Evolutionary conservation across 2,888 invertebrate genomes (phyloP).

Genomic region (Isoperla grammatica): DNA sequence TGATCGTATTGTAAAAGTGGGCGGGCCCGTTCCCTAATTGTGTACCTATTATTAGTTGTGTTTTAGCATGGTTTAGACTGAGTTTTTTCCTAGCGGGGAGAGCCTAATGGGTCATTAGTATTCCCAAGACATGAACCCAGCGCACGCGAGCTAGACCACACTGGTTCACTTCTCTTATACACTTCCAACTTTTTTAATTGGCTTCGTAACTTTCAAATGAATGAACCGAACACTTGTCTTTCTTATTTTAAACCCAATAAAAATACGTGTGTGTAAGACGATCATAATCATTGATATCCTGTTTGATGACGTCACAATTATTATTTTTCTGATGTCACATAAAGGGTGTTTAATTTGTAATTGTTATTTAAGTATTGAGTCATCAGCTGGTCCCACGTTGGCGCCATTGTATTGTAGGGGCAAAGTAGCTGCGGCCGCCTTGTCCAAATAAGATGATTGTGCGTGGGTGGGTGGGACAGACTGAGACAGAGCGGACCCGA

Average conservation of each 20-base stretch:
- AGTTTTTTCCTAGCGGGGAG: too few species aligned
- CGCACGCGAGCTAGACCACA: too few species aligned
- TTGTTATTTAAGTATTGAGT: constrained; percentile 2
- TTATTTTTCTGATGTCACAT: background rate
- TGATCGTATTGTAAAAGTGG: too few species aligned
- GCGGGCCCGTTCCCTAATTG: background rate
- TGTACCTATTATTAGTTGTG: constrained; percentile 1
- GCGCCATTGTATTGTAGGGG: background rate
- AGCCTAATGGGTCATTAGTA: too few species aligned
- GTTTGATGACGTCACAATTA: background rate
- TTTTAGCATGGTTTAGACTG: too few species aligned
- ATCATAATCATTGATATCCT: background rate
- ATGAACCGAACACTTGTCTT: background rate
- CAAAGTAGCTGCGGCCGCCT: background rate
- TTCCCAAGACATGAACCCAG: too few species aligned
- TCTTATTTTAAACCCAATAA: background rate
- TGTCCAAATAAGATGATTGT: background rate
- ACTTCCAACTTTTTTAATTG: too few species aligned
- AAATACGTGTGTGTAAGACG: too few species aligned
- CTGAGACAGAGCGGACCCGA: too few species aligned
- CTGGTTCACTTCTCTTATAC: too few species aligned
- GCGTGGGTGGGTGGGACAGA: too few species aligned
- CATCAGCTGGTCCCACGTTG: background rate
- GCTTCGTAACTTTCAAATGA: background rate
- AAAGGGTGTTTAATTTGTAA: background rate